phyloP scores from a whole-genome alignment of 2,113 vertebrate genomes.

The Sturnira hondurensis region DNA sequence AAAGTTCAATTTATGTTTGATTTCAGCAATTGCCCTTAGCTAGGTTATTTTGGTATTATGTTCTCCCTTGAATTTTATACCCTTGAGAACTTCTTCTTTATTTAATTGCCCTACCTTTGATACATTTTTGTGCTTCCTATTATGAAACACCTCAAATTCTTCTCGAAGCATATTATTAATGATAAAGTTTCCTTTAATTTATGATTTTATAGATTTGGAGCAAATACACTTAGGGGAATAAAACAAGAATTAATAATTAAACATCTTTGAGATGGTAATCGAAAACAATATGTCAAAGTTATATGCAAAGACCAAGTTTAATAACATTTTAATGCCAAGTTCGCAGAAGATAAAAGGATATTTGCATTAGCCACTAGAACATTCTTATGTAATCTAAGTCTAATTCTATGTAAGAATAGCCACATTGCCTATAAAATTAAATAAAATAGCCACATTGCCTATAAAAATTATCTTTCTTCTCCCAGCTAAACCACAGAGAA shows the following conservation, averaged over 20 bases:
- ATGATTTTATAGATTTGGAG: neutral
- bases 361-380: neutral
- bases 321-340: neutral
- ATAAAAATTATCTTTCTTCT: slow-evolving; percentile 13
- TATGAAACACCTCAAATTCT: neutral
- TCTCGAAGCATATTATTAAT: neutral
- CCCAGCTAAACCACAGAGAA: neutral
- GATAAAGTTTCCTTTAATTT: neutral
- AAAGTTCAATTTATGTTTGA: neutral
- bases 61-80: neutral
- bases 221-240: neutral
- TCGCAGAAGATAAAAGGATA: neutral
- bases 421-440: neutral
- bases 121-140: neutral
- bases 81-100: neutral
- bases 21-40: neutral
- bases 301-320: neutral
- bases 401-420: neutral
- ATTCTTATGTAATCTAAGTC: neutral
- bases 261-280: neutral
- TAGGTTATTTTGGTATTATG: neutral
- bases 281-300: neutral
- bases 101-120: neutral
- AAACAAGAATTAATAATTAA: neutral
- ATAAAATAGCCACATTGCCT: neutral